Base-by-base conservation (phyloP, 2,113 vertebrate genomes). In the Himantopus leucocephalus region DNA sequence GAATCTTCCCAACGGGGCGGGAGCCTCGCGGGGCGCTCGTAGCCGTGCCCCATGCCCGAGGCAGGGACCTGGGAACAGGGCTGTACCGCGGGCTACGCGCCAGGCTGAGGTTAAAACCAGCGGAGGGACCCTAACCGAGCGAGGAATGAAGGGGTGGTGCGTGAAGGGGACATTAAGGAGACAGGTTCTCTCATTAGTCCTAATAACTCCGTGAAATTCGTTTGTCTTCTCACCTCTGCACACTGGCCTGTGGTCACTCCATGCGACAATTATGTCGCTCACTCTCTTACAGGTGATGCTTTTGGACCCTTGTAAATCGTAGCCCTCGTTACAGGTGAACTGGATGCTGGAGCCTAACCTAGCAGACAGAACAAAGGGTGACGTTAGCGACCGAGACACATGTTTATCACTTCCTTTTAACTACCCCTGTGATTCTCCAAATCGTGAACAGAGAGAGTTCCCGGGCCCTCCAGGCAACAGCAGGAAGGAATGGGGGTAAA, bases 251-350 rank as follows among this genome's bases (percentile, higher is more conserved):
- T 99, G 99, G 96, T 99, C 99, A 29, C 99, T 99, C 99, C 99
- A 99, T 27, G 99, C 99, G 2, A 99, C 99, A 30, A 99, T 99
- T 96, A 99, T 99, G 98, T 99, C 99, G 10, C 99, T 99, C 96
- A 99, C 99, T 77, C 99, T 98, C 98, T 99, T 99, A 75, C 99
- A 99, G 97, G 98, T 99, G 98, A 99, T 99, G 98, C 99, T 99
- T 96, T 99, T 99, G 88, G 99, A 99, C 55, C 99, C 99, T 96
- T 99, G 99, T 74, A 99, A 98, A 90, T 99, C 99, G 24, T 99
- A 99, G 90, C 99, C 99, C 94, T 99, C 99, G 4, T 99, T 99
- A 82, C 99, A 99, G 97, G 99, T 98, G 97, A 99, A 99, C 97
- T 99, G 99, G 97, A 99, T 98, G 7, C 99, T 99, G 97, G 99